These are phyloP conservation scores for Diabrotica balteata DNA, from an alignment of 2,888 invertebrate species.

Conservation along the genomic window DNA sequence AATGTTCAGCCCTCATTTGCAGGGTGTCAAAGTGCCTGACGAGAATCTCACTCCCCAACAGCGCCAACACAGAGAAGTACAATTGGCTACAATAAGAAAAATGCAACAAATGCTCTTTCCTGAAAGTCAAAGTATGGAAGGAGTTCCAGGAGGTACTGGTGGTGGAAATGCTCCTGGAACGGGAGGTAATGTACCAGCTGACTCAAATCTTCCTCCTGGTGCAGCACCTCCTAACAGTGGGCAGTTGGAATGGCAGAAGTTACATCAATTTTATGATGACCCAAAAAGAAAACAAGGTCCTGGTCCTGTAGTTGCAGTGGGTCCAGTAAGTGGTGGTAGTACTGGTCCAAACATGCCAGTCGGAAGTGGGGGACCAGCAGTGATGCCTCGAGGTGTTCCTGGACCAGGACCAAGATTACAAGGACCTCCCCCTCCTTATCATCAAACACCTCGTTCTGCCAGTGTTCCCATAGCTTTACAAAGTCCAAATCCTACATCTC, in stretches of 20 bases:
- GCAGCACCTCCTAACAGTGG: constrained; percentile 61
- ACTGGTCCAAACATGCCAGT: constrained; percentile 38
- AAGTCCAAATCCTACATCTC: constrained; percentile 76
- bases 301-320: constrained; percentile 50
- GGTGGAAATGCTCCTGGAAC: constrained; percentile 41
- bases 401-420: constrained; percentile 64
- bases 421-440: constrained; percentile 81
- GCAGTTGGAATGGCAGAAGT: constrained; percentile 89
- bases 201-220: constrained; percentile 36
- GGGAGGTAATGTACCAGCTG: constrained; percentile 29
- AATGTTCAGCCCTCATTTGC: constrained; percentile 69
- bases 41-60: constrained; percentile 97
- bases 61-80: constrained; percentile 91
- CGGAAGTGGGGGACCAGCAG: constrained; percentile 34
- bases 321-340: constrained; percentile 46
- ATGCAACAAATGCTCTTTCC: constrained; percentile 94
- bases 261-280: constrained; percentile 85
- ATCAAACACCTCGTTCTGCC: constrained; percentile 75
- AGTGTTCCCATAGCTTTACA: constrained; percentile 78
- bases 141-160: constrained; percentile 36
- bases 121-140: constrained; percentile 66
- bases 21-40: constrained; percentile 89
- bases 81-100: constrained; percentile 87
- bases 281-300: constrained; percentile 63
- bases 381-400: constrained; percentile 52